Evolutionary conservation across 2,797 vertebrate species (phyloP).

Genomic region (Vespertilio murinus): DNA sequence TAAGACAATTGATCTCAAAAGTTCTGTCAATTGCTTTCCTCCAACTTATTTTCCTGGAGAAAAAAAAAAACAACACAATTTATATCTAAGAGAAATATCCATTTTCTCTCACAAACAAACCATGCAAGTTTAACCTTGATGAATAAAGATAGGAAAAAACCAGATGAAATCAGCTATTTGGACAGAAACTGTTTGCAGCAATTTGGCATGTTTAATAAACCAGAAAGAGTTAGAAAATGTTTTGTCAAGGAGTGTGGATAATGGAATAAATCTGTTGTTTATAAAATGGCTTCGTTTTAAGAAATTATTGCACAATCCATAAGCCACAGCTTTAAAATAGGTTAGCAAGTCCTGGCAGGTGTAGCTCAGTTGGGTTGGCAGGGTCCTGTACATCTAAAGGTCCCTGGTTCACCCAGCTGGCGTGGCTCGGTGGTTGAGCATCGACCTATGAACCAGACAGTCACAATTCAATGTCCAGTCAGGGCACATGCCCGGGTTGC

Average conservation of each 20-base stretch:
- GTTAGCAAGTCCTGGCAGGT: background rate
- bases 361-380: background rate
- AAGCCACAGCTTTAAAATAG: background rate
- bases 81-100: constrained; percentile 24
- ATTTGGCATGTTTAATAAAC: background rate
- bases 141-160: constrained; percentile 12
- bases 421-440: too few species aligned
- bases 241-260: background rate
- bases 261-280: background rate
- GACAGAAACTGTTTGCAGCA: background rate
- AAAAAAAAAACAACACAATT: background rate
- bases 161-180: background rate
- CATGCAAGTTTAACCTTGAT: background rate
- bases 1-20: constrained; percentile 35
- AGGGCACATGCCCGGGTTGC: background rate
- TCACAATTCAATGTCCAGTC: background rate
- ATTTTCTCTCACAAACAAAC: constrained; percentile 17
- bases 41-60: constrained; percentile 31
- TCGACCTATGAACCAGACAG: too few species aligned
- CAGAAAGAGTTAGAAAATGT: background rate
- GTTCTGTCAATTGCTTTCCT: background rate
- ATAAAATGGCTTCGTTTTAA: background rate
- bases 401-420: too few species aligned
- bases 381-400: background rate
- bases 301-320: background rate